These are phyloP conservation scores for Caracal caracal DNA, from an alignment of 2,113 vertebrate genomes.

Conservation along the genomic window DNA sequence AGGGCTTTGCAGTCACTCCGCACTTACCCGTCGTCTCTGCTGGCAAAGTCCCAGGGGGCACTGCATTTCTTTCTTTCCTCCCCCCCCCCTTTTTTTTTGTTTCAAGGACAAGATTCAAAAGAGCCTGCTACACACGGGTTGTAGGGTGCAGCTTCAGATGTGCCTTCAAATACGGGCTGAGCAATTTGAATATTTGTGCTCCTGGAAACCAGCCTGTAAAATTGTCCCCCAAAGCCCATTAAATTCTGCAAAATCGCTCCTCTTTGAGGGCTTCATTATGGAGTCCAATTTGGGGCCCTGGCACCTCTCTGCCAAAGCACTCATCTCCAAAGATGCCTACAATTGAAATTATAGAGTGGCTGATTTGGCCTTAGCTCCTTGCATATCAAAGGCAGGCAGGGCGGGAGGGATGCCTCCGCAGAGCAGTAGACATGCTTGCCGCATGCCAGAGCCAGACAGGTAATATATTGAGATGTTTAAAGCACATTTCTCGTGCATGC, in stretches of 20 bases:
- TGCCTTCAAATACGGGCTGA: slow-evolving; percentile 87
- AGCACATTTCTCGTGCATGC: slow-evolving; percentile 23
- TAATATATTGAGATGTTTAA: slow-evolving; percentile 78
- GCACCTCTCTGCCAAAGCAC: slow-evolving; percentile 20
- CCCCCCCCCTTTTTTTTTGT: slow-evolving; percentile 74
- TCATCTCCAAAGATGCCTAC: slow-evolving; percentile 43
- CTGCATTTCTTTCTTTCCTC: slow-evolving; percentile 68
- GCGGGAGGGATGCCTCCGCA: slow-evolving; percentile 66
- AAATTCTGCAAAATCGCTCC: slow-evolving; percentile 84
- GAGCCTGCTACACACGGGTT: slow-evolving; percentile 87
- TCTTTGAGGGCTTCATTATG: slow-evolving; percentile 77
- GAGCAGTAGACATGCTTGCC: slow-evolving; percentile 38
- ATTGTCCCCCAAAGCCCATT: slow-evolving; percentile 87
- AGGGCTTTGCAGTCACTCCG: slow-evolving; percentile 86
- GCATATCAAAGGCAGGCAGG: slow-evolving; percentile 84
- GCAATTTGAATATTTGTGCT: slow-evolving; percentile 88
- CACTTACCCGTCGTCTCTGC: slow-evolving; percentile 88
- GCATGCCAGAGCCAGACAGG: slow-evolving; percentile 63
- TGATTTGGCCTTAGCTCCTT: slow-evolving; percentile 81
- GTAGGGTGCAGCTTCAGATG: slow-evolving; percentile 88
- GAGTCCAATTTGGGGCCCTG: slow-evolving; percentile 55
- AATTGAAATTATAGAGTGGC: slow-evolving; percentile 81
- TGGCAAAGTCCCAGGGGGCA: slow-evolving; percentile 86
- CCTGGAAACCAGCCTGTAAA: slow-evolving; percentile 85
- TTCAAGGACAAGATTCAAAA: slow-evolving; percentile 90